Evolutionary conservation across 2,888 invertebrate genomes (phyloP), one percentile per base, ranked within the genome.

Genomic region (Clostera curtula): DNA sequence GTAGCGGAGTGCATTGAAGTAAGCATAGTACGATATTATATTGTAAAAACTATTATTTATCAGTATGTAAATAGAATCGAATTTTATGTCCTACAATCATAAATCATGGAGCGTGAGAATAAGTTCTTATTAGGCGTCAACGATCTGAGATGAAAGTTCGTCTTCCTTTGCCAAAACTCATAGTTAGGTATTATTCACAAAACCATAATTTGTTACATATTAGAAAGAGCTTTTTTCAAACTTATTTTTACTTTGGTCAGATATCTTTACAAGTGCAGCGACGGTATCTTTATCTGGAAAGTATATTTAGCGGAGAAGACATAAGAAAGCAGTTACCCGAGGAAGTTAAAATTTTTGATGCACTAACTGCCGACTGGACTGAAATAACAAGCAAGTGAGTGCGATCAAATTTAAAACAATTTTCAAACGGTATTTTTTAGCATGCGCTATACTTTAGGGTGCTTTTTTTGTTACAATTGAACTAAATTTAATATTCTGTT

Each of bases 221-320:
- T n/a, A n/a, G n/a, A n/a, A n/a, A n/a, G n/a, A n/a, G n/a, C 2
- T 15, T 20, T 18, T 7, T 13, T 5, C 9, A n/a, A 18, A 12
- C 11, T 12, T 2, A 4, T 22, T 29, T 30, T 33, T 31, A 12
- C 29, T 28, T 33, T 25, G 27, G 35, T 19, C 41, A 85, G 77
- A 86, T 86, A 54, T 86, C 91, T 10, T 77, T 95, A n/a, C 86
- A 87, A 55, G 93, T 95, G 0, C 96, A 96, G 73, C 85, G 93
- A 12, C 90, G 93, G 40, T 96, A 93, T 87, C 77, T 95, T 37
- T 95, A 96, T 65, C 80, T 96, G 22, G 95, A 95, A 87, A 95
- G 91, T 60, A 95, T 96, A 61, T 95, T 96, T 73, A 82, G 85
- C 39, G 93, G 94, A 1, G 95, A 95, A 68, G 95, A 96, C 62